A percentile compares a stretch with the other conserved stretches of the same genome.
These are phyloP conservation scores for Cydia pomonella DNA, from an alignment of 1,140 invertebrate species.

Conservation along the genomic window DNA sequence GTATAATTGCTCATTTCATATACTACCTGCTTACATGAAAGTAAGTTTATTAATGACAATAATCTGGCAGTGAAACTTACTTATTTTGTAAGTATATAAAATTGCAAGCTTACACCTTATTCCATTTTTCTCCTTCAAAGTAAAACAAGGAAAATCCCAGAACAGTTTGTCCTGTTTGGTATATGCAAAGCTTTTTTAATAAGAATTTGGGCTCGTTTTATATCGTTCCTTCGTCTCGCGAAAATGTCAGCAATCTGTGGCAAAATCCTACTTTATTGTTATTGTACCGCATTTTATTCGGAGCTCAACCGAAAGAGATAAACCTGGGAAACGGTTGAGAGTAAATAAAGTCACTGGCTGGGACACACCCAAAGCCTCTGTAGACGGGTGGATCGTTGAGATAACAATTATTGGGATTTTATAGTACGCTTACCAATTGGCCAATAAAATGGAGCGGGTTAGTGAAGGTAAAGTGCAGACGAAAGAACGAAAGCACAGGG, in stretches of 20 bases:
- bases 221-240: slow-evolving; percentile 65
- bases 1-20: slow-evolving; percentile 17
- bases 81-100: slow-evolving; percentile 7
- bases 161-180: slow-evolving; percentile 47
- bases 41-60: background rate
- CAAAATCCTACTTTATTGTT: slow-evolving; percentile 78
- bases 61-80: background rate
- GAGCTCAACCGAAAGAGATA: slow-evolving; percentile 67
- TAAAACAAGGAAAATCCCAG: slow-evolving; percentile 36
- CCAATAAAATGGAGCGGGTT: slow-evolving; percentile 45
- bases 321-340: slow-evolving; percentile 71
- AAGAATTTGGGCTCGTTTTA: slow-evolving; percentile 66
- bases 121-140: slow-evolving; percentile 41
- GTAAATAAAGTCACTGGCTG: slow-evolving; percentile 70
- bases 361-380: slow-evolving; percentile 52
- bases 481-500: slow-evolving; percentile 29
- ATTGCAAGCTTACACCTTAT: slow-evolving; percentile 33
- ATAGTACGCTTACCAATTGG: slow-evolving; percentile 49
- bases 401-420: slow-evolving; percentile 73
- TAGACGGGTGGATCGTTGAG: slow-evolving; percentile 58
- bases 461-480: background rate
- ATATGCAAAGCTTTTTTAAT: slow-evolving; percentile 77
- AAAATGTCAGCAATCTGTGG: slow-evolving; percentile 77
- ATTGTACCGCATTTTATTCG: slow-evolving; percentile 74
- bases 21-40: background rate